Percentiles rank a stretch among this genome's conserved stretches.
phyloP scores from a whole-genome alignment of 2,888 invertebrate species.

The Zootermopsis nevadensis region DNA sequence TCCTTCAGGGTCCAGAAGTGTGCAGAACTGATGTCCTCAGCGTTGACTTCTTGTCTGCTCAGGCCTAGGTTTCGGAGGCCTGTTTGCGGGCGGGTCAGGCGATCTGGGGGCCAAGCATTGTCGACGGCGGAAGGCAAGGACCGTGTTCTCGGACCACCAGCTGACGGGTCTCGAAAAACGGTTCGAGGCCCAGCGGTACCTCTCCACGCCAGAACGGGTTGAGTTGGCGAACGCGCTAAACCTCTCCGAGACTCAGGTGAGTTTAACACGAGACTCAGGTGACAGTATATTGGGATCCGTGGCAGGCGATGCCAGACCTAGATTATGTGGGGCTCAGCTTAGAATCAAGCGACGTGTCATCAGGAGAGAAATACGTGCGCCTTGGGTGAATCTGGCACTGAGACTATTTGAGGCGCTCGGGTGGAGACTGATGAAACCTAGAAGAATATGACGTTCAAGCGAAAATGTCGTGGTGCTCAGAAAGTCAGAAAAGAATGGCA shows the following conservation, averaged over 20 bases:
- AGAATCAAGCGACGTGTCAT: too few relatives aligned
- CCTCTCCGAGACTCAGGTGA: slow-evolving; percentile 87
- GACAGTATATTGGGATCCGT: too few relatives aligned
- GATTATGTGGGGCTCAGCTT: too few relatives aligned
- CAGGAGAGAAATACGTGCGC: too few relatives aligned
- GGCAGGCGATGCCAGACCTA: too few relatives aligned
- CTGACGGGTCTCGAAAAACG: slow-evolving; percentile 89
- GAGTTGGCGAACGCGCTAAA: slow-evolving; percentile 93
- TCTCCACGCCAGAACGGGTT: slow-evolving; percentile 95
- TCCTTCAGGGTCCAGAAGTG: slow-evolving; percentile 69
- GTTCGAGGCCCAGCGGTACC: slow-evolving; percentile 93
- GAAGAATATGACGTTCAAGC: too few relatives aligned
- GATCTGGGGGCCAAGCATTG: slow-evolving; percentile 90
- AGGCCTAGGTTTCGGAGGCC: slow-evolving; percentile 71
- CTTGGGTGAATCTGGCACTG: too few relatives aligned
- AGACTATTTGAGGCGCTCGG: too few relatives aligned
- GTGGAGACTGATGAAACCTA: too few relatives aligned
- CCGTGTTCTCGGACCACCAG: slow-evolving; percentile 80
- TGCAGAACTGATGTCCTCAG: slow-evolving; percentile 67
- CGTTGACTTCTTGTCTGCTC: slow-evolving; percentile 46
- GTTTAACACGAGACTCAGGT: not conserved
- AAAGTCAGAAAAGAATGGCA: too few relatives aligned
- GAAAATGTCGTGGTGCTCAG: too few relatives aligned
- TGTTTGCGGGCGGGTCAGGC: slow-evolving; percentile 74
- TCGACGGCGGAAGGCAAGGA: slow-evolving; percentile 94